These are phyloP conservation scores for Oncopodura yosiiana DNA, from an alignment of 1,140 invertebrate genomes.

Conservation along the genomic window DNA sequence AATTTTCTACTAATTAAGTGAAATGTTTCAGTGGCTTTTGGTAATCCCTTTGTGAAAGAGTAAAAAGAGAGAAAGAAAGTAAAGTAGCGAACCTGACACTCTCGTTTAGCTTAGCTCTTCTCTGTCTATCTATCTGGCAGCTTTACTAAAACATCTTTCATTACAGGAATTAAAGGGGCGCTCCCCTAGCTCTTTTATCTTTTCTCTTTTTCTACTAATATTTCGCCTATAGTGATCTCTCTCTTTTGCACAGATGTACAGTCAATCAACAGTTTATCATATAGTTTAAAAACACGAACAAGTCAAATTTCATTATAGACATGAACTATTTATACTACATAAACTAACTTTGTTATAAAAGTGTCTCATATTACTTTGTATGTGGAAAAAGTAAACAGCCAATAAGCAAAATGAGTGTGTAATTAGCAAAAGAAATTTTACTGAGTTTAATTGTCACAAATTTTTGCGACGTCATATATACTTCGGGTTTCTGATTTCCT, in stretches of 20 bases:
- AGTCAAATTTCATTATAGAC: neutral
- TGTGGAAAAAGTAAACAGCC: too few relatives aligned
- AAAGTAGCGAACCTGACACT: slow-evolving; percentile 6
- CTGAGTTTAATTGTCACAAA: too few relatives aligned
- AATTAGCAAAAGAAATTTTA: too few relatives aligned
- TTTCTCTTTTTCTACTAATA: slow-evolving; percentile 9
- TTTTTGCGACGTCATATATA: too few relatives aligned
- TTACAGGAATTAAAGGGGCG: slow-evolving; percentile 30
- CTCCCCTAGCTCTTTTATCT: neutral
- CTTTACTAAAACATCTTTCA: slow-evolving; percentile 28
- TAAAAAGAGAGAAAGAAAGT: neutral
- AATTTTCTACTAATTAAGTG: slow-evolving; percentile 33
- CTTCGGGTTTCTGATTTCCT: neutral
- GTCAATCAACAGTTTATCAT: neutral
- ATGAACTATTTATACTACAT: slow-evolving; percentile 14
- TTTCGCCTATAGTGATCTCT: too few relatives aligned
- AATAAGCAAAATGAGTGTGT: too few relatives aligned
- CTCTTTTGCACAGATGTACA: neutral
- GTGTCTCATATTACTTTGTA: too few relatives aligned
- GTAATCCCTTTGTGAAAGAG: neutral
- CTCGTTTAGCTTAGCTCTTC: too few relatives aligned
- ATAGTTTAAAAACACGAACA: neutral
- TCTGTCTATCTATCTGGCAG: too few relatives aligned
- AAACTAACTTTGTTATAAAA: too few relatives aligned
- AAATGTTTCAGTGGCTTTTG: slow-evolving; percentile 21